phyloP scores from a whole-genome alignment of 1,140 invertebrate genomes.

The Pomacea maculata region DNA sequence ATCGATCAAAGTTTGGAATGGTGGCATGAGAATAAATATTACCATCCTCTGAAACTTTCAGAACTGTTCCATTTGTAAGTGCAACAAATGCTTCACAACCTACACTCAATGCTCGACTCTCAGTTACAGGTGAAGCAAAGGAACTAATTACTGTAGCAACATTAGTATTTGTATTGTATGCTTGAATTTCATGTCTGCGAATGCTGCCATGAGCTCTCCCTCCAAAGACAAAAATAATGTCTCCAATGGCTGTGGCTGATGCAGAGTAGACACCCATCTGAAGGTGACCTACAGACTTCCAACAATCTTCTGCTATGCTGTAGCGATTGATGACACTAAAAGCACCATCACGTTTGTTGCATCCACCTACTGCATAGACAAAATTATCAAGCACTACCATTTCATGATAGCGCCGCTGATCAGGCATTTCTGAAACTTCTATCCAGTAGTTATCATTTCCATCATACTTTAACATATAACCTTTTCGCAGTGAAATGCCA shows the following conservation, averaged over 20 bases:
- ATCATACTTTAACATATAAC: slow-evolving; percentile 36
- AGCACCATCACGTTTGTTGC: slow-evolving; percentile 39
- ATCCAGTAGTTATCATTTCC: slow-evolving; percentile 36
- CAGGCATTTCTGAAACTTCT: slow-evolving; percentile 37
- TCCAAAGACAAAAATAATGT: slow-evolving; percentile 46
- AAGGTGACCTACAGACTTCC: slow-evolving; percentile 38
- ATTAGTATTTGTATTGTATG: slow-evolving; percentile 34
- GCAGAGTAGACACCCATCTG: slow-evolving; percentile 41
- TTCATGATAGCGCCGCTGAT: slow-evolving; percentile 40
- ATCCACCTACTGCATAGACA: slow-evolving; percentile 45
- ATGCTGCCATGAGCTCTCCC: slow-evolving; percentile 34
- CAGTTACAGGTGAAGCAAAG: slow-evolving; percentile 34
- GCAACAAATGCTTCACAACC: slow-evolving; percentile 37
- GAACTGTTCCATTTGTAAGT: slow-evolving; percentile 38
- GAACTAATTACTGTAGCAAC: slow-evolving; percentile 31
- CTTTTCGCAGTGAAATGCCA: slow-evolving; percentile 34
- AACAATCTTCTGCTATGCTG: slow-evolving; percentile 26
- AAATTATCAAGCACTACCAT: slow-evolving; percentile 39
- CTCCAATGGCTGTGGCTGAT: slow-evolving; percentile 34
- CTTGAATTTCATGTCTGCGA: slow-evolving; percentile 38
- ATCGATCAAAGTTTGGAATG: slow-evolving; percentile 43
- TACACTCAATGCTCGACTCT: slow-evolving; percentile 33
- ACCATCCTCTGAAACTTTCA: slow-evolving; percentile 35
- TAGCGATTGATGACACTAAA: slow-evolving; percentile 36
- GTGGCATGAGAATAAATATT: slow-evolving; percentile 28